Percentiles rank a stretch among this genome's conserved stretches.
phyloP scores from a whole-genome alignment of 2,888 invertebrate genomes.

The Sesia apiformis region DNA sequence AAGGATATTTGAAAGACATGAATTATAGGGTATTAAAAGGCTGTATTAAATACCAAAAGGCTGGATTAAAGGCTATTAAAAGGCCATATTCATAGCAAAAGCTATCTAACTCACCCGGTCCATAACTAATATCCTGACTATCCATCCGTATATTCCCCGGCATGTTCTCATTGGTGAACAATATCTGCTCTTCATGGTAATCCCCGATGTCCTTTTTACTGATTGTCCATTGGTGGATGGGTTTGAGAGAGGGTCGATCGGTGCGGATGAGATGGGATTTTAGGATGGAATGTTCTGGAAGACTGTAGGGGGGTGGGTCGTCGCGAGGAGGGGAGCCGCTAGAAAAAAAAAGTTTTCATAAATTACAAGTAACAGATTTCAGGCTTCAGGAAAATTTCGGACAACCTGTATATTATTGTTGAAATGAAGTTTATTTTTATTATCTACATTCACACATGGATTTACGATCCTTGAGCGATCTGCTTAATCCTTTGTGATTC shows the following conservation, averaged over 20 bases:
- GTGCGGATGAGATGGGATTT: constrained; percentile 56
- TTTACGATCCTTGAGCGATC: no score
- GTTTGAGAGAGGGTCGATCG: constrained; percentile 25
- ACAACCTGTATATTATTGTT: no score
- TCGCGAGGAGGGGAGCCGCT: constrained; percentile 30
- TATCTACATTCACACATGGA: no score
- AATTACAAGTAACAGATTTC: no score
- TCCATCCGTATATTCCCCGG: constrained; percentile 40
- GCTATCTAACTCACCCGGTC: constrained; percentile 40
- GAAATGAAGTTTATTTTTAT: no score
- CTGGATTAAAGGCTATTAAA: no score
- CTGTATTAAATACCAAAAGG: no score
- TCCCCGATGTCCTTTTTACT: constrained; percentile 62
- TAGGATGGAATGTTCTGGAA: constrained; percentile 58
- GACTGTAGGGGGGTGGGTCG: constrained; percentile 46
- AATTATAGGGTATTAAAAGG: no score
- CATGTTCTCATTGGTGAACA: constrained; percentile 63
- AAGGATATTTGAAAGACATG: no score
- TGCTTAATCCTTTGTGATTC: no score
- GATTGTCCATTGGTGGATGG: constrained; percentile 65
- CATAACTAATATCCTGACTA: constrained; percentile 51
- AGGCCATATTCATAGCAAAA: background rate
- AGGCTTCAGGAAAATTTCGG: no score
- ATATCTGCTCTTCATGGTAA: constrained; percentile 59
- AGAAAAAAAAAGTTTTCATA: constrained; percentile 6